phyloP scores from a whole-genome alignment of 2,113 vertebrate genomes.

The Burhinus oedicnemus region DNA sequence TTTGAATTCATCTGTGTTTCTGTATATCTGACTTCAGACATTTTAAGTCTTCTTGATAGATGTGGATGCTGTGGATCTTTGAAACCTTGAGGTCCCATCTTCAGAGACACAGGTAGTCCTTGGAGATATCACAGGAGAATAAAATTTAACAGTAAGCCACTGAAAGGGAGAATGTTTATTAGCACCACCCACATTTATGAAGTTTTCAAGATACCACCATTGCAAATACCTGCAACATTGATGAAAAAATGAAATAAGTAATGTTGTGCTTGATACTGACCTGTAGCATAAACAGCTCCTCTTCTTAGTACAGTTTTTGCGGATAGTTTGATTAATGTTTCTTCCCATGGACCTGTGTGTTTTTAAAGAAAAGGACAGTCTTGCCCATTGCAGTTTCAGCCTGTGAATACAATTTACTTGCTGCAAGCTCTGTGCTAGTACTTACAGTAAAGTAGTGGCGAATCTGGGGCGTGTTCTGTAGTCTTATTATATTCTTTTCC shows the following conservation, averaged over 20 bases:
- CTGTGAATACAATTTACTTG: not conserved
- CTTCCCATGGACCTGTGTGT: not conserved
- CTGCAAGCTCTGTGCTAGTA: not conserved
- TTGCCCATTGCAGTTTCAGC: not conserved
- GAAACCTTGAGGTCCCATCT: not conserved
- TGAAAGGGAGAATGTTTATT: not conserved
- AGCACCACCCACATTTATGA: not conserved
- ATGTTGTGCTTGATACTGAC: not conserved
- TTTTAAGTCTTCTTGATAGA: not conserved
- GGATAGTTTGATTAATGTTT: not conserved
- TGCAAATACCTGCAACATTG: not conserved
- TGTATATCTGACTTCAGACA: not conserved
- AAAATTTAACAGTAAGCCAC: not conserved
- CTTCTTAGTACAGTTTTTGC: not conserved
- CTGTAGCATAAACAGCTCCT: not conserved
- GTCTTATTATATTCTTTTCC: not conserved
- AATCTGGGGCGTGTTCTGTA: not conserved
- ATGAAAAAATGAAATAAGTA: not conserved
- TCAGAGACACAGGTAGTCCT: not conserved
- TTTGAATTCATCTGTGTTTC: not conserved
- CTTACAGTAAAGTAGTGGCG: accelerated
- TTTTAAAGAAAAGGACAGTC: not conserved
- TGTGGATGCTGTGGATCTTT: not conserved
- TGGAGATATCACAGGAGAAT: not conserved
- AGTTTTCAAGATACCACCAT: not conserved